A percentile compares a stretch with the other conserved stretches of the same genome.
phyloP scores from a whole-genome alignment of 2,888 invertebrate species.

The Eristalinus sepulchralis region DNA sequence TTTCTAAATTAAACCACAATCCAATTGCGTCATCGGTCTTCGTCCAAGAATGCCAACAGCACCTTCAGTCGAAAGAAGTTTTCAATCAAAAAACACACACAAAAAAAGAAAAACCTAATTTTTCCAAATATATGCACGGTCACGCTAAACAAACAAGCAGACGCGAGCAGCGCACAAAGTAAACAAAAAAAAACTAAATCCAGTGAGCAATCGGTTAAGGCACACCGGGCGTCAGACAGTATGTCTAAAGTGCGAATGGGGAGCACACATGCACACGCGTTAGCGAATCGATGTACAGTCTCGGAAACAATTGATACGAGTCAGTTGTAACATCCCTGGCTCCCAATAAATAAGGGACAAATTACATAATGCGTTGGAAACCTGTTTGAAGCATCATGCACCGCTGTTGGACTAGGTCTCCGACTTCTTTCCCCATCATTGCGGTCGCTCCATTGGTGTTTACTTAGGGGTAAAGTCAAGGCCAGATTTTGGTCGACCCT shows the following conservation, averaged over 20 bases:
- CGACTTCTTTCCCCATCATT: background rate
- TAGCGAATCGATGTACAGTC: background rate
- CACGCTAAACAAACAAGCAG: conserved; percentile 15
- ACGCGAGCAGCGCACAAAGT: background rate
- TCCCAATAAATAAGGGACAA: background rate
- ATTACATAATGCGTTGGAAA: conserved; percentile 37
- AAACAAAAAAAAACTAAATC: background rate
- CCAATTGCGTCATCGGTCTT: conserved; percentile 16
- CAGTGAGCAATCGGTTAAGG: background rate
- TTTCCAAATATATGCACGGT: conserved; percentile 10
- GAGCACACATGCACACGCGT: background rate
- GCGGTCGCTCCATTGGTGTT: conserved; percentile 14
- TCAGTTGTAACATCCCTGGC: conserved; percentile 30
- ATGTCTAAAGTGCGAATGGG: conserved; percentile 22
- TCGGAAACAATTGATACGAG: background rate
- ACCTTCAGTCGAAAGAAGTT: conserved; percentile 1
- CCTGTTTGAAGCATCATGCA: conserved; percentile 7
- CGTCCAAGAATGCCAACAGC: conserved; percentile 5
- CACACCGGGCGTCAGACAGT: conserved; percentile 3
- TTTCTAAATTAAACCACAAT: conserved; percentile 7
- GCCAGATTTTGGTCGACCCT: conserved; percentile 15
- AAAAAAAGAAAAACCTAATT: background rate
- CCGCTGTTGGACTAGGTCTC: conserved; percentile 3
- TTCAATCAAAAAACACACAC: background rate
- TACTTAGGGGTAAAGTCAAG: conserved; percentile 38